These are phyloP conservation scores for Dromas ardeola DNA, from an alignment of 2,113 vertebrate genomes.

Conservation along the genomic window DNA sequence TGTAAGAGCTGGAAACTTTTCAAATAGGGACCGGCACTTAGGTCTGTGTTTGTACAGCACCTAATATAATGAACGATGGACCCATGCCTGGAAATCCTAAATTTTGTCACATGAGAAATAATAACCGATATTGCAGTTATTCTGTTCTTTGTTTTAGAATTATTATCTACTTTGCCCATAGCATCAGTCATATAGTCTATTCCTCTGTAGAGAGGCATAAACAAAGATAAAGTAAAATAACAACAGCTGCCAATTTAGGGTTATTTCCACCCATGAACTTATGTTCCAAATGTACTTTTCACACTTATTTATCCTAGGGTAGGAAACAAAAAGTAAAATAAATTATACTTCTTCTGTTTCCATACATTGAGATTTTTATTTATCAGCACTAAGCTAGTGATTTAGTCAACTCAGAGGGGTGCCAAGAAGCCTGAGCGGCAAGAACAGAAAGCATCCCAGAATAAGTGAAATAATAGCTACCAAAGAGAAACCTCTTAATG, in stretches of 20 bases:
- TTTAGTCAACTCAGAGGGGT: background rate
- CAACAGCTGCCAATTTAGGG: background rate
- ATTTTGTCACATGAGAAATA: background rate
- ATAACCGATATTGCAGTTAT: background rate
- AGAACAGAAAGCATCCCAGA: background rate
- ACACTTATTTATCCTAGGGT: background rate
- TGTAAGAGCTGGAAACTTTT: background rate
- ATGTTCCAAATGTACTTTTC: background rate
- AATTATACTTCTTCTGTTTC: background rate
- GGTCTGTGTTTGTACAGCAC: background rate
- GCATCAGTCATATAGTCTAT: background rate
- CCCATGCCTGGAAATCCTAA: background rate
- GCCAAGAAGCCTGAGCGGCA: background rate
- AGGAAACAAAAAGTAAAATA: background rate
- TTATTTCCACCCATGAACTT: background rate
- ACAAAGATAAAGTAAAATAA: constrained; percentile 21
- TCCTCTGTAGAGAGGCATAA: background rate
- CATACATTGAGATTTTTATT: background rate
- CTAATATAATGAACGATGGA: background rate
- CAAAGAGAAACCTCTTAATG: background rate
- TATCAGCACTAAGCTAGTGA: background rate
- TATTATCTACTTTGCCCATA: background rate
- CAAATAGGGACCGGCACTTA: background rate
- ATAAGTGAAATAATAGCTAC: background rate
- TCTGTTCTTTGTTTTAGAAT: background rate